Evolutionary conservation across 2,888 invertebrate species (phyloP).

Genomic region (Onthophagus sagittarius): DNA sequence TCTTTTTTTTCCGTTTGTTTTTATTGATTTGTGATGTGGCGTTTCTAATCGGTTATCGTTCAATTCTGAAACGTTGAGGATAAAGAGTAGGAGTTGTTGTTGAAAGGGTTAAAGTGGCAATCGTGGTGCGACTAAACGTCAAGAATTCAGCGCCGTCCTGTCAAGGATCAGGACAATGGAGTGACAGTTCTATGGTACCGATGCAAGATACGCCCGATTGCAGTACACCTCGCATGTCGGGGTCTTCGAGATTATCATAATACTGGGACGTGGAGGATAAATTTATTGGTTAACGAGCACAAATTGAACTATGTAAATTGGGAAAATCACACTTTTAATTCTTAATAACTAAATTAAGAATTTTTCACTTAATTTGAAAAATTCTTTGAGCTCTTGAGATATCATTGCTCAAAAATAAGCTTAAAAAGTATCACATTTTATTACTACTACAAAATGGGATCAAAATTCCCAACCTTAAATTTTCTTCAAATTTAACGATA

Average conservation of each 20-base stretch:
- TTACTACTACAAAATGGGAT: too few species aligned
- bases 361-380: too few species aligned
- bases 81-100: not conserved
- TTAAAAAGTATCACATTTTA: too few species aligned
- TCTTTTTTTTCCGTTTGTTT: not conserved
- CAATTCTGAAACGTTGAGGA: not conserved
- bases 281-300: not conserved
- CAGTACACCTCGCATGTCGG: constrained; percentile 8
- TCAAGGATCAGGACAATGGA: constrained; percentile 7
- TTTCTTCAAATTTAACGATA: too few species aligned
- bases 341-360: too few species aligned
- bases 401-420: too few species aligned
- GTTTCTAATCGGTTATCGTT: not conserved
- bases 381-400: too few species aligned
- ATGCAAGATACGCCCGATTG: constrained; percentile 13
- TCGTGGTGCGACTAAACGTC: not conserved
- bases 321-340: too few species aligned
- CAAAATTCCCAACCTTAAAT: too few species aligned
- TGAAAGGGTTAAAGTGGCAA: constrained; percentile 1
- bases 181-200: constrained; percentile 10
- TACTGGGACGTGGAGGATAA: not conserved
- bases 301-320: not conserved
- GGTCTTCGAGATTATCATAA: constrained; percentile 5
- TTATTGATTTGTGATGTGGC: not conserved
- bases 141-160: constrained; percentile 2